phyloP scores from a whole-genome alignment of 1,140 invertebrate genomes.

The Kradibia gibbosae region DNA sequence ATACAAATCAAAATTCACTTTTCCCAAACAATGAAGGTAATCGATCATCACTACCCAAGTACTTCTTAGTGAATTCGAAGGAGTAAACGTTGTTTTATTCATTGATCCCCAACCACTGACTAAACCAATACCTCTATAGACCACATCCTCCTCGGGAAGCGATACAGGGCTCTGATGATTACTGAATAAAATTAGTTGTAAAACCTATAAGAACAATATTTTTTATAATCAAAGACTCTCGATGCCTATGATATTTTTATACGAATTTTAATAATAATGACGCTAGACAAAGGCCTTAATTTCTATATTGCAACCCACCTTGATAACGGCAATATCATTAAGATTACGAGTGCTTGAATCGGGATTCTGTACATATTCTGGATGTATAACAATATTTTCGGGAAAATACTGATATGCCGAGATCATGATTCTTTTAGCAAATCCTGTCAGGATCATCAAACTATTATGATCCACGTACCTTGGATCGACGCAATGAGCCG shows the following conservation, averaged over 20 bases:
- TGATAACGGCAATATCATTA: conserved; percentile 12
- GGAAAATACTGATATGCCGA: background rate
- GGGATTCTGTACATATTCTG: background rate
- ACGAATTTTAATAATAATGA: background rate
- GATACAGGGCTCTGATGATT: background rate
- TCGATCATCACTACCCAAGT: background rate
- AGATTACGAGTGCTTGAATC: background rate
- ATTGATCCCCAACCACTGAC: background rate
- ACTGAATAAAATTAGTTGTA: background rate
- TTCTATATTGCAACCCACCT: background rate
- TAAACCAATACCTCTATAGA: background rate
- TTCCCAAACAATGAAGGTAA: background rate
- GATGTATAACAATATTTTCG: background rate
- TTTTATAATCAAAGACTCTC: background rate
- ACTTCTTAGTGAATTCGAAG: background rate
- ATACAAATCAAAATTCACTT: background rate
- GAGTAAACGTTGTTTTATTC: background rate
- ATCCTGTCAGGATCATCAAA: background rate
- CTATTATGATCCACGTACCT: background rate
- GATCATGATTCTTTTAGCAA: background rate
- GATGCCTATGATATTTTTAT: background rate
- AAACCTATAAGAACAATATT: background rate
- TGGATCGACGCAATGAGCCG: background rate
- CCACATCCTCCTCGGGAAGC: background rate
- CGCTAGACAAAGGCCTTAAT: background rate